Base-by-base conservation (phyloP, 2,888 invertebrate species). In the Chydorus sphaericus region DNA sequence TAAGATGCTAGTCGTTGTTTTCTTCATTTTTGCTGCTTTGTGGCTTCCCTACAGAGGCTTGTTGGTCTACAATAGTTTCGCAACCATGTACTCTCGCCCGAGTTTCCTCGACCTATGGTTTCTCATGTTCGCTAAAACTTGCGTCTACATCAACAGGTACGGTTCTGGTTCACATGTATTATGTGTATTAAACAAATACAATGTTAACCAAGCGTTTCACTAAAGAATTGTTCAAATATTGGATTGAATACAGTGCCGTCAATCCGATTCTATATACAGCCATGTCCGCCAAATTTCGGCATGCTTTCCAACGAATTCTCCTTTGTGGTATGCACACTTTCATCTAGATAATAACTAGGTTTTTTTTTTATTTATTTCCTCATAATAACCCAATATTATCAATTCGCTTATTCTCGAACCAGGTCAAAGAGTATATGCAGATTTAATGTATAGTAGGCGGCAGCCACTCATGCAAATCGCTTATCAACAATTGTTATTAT, bases 181-280 rank as follows among this genome's bases (percentile, higher is more conserved):
- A n/a, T n/a, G n/a, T n/a, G n/a, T n/a, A n/a, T n/a, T n/a, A n/a
- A n/a, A n/a, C n/a, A n/a, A n/a, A n/a, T n/a, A n/a, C n/a, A n/a
- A n/a, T n/a, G n/a, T n/a, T n/a, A n/a, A n/a, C n/a, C n/a, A n/a
- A n/a, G n/a, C n/a, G n/a, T n/a, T n/a, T n/a, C n/a, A n/a, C n/a
- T n/a, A n/a, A n/a, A n/a, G 36, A 16, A 14, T 36, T 36, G 36
- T 7, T 38, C n/a, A n/a, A n/a, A n/a, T n/a, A n/a, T n/a, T n/a
- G n/a, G n/a, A n/a, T 3, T 20, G 3, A 38, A 8, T 6, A 3
- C 66, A 70, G 70, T 63, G 78, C 79, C 58, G 76, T 80, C 64
- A 79, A 79, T 65, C 79, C 79, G 1, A 76, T 79, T 58, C 71
- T 80, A 56, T 79, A 80, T 71, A 80, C 78, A 67, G 73, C 77